A percentile compares a stretch with the other conserved stretches of the same genome.
Evolutionary conservation across 2,888 invertebrate genomes (phyloP).

Genomic region (Zelleria hepariella): DNA sequence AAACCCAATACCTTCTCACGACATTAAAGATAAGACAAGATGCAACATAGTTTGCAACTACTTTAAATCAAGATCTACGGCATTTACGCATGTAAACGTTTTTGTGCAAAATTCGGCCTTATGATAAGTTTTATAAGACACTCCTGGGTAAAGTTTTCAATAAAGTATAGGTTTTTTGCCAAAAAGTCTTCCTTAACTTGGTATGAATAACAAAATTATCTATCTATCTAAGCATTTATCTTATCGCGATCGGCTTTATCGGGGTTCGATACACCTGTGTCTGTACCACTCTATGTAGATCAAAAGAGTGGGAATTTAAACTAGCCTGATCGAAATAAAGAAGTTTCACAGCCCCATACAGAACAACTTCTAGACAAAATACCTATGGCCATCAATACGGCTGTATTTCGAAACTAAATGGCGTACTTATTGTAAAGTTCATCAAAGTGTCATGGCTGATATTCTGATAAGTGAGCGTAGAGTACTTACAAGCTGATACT

Average conservation of each 20-base stretch:
- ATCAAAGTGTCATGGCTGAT: neutral
- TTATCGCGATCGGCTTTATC: no score
- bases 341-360: no score
- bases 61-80: neutral
- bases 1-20: neutral
- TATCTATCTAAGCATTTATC: no score
- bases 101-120: neutral
- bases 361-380: no score
- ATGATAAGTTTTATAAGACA: neutral
- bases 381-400: neutral
- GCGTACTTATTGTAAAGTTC: neutral
- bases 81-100: no score
- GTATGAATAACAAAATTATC: no score
- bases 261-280: no score
- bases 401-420: neutral
- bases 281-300: no score
- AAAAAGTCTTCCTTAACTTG: neutral
- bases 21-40: neutral
- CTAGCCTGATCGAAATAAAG: no score
- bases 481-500: neutral
- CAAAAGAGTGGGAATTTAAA: no score
- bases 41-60: neutral
- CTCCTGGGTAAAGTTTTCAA: neutral
- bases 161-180: neutral
- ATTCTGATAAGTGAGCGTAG: neutral